A percentile compares a stretch with the other conserved stretches of the same genome.
phyloP scores from a whole-genome alignment of 2,888 invertebrate species.

The Aphodius granarius region DNA sequence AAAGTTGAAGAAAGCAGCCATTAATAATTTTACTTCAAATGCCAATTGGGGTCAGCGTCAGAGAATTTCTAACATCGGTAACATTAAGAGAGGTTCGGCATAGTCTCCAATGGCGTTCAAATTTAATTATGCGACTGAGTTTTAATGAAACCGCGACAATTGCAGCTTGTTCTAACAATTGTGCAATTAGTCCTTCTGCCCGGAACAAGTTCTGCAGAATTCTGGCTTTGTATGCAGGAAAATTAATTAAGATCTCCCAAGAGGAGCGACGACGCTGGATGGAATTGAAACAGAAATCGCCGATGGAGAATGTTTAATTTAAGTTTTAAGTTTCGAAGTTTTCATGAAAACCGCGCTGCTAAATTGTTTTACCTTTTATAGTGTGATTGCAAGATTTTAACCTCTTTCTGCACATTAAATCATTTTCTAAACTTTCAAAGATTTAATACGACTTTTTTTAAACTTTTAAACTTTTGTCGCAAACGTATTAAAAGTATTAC shows the following conservation, averaged over 20 bases:
- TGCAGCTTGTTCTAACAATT: not conserved
- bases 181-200: not conserved
- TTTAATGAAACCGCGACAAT: not conserved
- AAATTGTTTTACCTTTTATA: too few species aligned
- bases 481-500: too few species aligned
- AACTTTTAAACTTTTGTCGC: too few species aligned
- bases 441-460: too few species aligned
- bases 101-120: not conserved
- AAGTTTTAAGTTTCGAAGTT: not conserved
- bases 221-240: not conserved
- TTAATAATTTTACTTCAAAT: not conserved
- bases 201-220: not conserved
- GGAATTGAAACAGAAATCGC: not conserved
- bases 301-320: not conserved
- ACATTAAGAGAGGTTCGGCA: too few species aligned
- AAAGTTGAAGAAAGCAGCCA: not conserved
- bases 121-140: not conserved
- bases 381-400: too few species aligned
- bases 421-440: too few species aligned
- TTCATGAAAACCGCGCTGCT: not conserved
- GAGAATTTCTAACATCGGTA: not conserved
- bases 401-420: too few species aligned
- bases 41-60: not conserved
- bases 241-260: not conserved
- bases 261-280: not conserved